A percentile compares a stretch with the other conserved stretches of the same genome.
These are phyloP conservation scores for Microtus richardsoni DNA, from an alignment of 2,113 vertebrate species.

Conservation along the genomic window DNA sequence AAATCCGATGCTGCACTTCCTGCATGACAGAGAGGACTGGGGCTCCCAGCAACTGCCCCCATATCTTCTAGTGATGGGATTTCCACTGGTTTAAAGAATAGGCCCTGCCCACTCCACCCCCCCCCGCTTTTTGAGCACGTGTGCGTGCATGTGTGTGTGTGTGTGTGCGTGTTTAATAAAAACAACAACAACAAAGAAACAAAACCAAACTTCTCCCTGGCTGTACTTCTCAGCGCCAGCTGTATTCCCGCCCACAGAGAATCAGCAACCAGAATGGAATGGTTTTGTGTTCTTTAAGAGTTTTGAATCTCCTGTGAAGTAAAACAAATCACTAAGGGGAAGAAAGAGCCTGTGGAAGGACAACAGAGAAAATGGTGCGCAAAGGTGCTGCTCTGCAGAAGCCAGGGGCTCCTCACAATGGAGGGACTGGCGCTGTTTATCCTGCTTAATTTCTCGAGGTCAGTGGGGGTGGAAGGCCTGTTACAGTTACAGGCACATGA, in stretches of 20 bases:
- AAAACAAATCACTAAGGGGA: neutral
- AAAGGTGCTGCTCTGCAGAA: fast-evolving
- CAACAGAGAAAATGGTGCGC: neutral
- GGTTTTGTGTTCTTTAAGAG: conserved; percentile 5
- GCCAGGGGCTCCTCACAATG: neutral
- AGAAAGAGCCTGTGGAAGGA: neutral
- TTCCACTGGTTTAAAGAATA: neutral
- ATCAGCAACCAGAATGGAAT: neutral
- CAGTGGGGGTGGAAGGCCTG: neutral
- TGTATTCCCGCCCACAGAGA: neutral
- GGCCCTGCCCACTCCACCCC: no score
- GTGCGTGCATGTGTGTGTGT: no score
- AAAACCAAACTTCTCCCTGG: neutral
- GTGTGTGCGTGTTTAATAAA: neutral
- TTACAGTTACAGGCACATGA: neutral
- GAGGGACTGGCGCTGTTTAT: neutral
- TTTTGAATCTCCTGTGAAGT: conserved; percentile 43
- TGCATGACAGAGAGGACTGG: conserved; percentile 20
- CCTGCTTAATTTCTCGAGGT: neutral
- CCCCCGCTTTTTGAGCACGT: no score
- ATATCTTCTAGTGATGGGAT: neutral
- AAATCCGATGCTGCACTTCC: neutral
- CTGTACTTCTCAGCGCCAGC: neutral
- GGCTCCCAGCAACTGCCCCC: neutral
- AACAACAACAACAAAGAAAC: neutral